Base-by-base conservation (phyloP, 2,888 invertebrate species). In the Scotopteryx bipunctaria region DNA sequence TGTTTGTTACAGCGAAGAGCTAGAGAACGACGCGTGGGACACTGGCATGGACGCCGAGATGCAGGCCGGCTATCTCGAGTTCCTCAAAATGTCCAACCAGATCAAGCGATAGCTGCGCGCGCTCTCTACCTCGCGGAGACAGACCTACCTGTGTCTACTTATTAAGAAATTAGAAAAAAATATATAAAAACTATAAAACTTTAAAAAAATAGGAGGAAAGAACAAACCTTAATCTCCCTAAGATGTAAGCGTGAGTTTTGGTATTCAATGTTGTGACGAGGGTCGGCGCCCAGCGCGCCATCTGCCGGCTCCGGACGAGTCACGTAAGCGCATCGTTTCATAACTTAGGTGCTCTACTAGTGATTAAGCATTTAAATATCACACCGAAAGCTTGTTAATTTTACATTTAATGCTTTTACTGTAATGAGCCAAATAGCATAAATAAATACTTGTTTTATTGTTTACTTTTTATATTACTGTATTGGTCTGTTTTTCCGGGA, bases 31-130 rank as follows among this genome's bases (percentile, higher is more conserved):
- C 37, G 83, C 86, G 19, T 91, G 91, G 91, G 91, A 90, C 61
- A 86, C 90, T 1, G 91, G 88, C 53, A 91, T 91, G 90, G 90
- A 91, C 63, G 83, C 84, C 1, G 91, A 91, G 66, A 91, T 91
- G 87, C 89, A 87, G 50, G 90, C 82, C 5, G 88, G 91, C 55
- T 91, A 86, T 76, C 78, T 91, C 56, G 91, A 91, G 71, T 91
- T 91, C 76, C 84, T 91, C 66, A 86, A 86, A 73, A 87, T 90
- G 71, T 90, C 91, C 59, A 91, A 91, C 67, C 91, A 91, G 75
- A 91, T 91, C 69, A 90, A 89, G 67, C 90, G 90, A 90, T 90
- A 90, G 83, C 86, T 83, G 73, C 64, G 61, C 61, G 51, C 47
- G 43, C 57, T 41, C 57, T 58, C 67, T 63, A 51, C 74, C 68